phyloP scores from a whole-genome alignment of 2,888 invertebrate species.

The Hirtodrosophila trivittata region DNA sequence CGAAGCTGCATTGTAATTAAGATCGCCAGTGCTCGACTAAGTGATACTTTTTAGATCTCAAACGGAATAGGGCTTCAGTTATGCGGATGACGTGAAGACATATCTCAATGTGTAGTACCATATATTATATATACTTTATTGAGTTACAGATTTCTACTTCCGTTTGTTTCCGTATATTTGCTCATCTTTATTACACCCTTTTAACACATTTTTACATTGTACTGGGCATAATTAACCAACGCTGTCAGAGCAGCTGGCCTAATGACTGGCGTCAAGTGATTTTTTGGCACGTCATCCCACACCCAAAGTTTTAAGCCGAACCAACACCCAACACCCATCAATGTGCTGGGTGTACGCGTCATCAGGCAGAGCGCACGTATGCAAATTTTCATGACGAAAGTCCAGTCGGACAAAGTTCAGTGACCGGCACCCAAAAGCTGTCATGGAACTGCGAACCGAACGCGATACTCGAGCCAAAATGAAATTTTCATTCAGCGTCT shows the following conservation, averaged over 20 bases:
- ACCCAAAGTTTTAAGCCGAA: conserved; percentile 3
- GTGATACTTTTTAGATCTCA: no score
- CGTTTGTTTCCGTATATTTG: no score
- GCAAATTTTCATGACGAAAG: conserved; percentile 75
- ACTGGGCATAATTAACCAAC: neutral
- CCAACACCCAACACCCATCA: conserved; percentile 22
- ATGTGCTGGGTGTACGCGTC: conserved; percentile 38
- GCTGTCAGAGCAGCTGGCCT: conserved; percentile 22
- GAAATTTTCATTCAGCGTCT: conserved; percentile 68
- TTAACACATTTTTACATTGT: no score
- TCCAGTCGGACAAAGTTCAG: conserved; percentile 79
- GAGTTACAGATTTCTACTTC: no score
- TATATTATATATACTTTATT: no score
- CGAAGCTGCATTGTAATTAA: conserved; percentile 4
- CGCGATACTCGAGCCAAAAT: conserved; percentile 40
- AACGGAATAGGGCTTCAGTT: no score
- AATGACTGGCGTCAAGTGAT: conserved; percentile 25
- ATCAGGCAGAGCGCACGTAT: conserved; percentile 54
- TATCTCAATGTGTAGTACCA: no score
- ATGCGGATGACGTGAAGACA: no score
- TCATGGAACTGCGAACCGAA: conserved; percentile 18
- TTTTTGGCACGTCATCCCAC: conserved; percentile 30
- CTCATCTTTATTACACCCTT: no score
- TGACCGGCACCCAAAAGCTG: conserved; percentile 52
- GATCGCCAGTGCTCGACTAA: neutral